Base-by-base conservation (phyloP, 2,113 vertebrate species). In the Silurus glanis region DNA sequence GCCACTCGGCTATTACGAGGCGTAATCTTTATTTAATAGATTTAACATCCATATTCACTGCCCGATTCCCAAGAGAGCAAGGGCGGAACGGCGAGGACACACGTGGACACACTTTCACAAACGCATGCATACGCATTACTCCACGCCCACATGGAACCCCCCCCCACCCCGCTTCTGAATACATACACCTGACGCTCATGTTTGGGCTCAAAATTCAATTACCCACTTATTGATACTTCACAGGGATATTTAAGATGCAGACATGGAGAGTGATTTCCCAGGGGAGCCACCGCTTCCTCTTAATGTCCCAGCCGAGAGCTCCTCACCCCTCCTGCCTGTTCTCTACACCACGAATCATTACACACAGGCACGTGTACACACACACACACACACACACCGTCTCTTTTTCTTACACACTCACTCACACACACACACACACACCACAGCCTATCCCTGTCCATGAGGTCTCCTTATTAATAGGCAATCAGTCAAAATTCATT, bases 181-280 rank as follows among this genome's bases (percentile, higher is more conserved):
- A 92, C 93, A 92, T 93, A 93, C 96, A 97, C 96, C 96, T 96
- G 93, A 97, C 94, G 92, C 97, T 98, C 97, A 97, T 98, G 97
- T 99, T 99, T 98, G 97, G 98, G 97, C 98, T 99, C 97, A 99
- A 97, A 99, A 99, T 99, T 99, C 98, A 99, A 99, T 99, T 99
- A 99, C 98, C 97, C 97, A 96, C 97, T 99, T 99, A 99, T 99
- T 99, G 98, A 99, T 99, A 99, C 97, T 98, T 99, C 97, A 98
- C 97, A 97, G 96, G 97, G 97, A 99, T 99, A 97, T 98, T 99
- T 98, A 99, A 99, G 98, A 98, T 98, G 97, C 97, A 99, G 98
- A 99, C 98, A 98, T 95, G 96, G 97, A 96, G 96, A 96, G 94
- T 99, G 98, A 99, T 99, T 99, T 99, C 98, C 98, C 98, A 94